Percentiles rank a stretch among this genome's conserved stretches.
These are phyloP conservation scores for Mustela nigripes DNA, from an alignment of 2,113 vertebrate genomes.

Conservation along the genomic window DNA sequence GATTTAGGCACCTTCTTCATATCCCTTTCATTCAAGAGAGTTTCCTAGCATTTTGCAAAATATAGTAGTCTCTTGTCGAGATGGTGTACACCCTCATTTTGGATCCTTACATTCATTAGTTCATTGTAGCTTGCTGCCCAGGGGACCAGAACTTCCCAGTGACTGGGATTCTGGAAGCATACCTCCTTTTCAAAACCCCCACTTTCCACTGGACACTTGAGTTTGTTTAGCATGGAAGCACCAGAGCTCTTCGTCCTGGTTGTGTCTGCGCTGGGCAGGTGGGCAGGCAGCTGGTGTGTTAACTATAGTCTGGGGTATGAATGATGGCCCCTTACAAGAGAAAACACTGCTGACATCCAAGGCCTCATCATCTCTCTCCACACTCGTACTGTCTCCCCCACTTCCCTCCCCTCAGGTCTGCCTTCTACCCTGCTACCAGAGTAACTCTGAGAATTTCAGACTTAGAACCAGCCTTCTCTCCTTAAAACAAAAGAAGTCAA, in stretches of 20 bases:
- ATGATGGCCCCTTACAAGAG: background rate
- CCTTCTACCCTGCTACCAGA: background rate
- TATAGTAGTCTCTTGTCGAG: background rate
- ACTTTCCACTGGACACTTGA: background rate
- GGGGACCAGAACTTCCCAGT: background rate
- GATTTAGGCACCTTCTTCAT: background rate
- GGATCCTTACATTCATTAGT: background rate
- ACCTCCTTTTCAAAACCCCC: background rate
- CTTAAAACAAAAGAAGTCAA: constrained; percentile 8
- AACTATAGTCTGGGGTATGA: background rate
- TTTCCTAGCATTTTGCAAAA: background rate
- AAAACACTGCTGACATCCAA: background rate
- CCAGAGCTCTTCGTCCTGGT: background rate
- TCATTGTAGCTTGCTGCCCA: constrained; percentile 4
- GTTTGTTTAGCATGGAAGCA: background rate
- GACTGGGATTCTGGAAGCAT: background rate
- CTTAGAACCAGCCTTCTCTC: background rate
- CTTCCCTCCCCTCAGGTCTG: background rate
- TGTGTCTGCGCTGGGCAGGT: background rate
- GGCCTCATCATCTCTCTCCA: background rate
- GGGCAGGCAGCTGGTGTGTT: background rate
- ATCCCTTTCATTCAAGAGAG: background rate
- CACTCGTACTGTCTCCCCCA: background rate
- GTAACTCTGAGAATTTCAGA: constrained; percentile 23
- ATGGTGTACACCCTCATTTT: background rate